Evolutionary conservation across 1,140 invertebrate species (phyloP).

Genomic region (Microplitis demolitor): DNA sequence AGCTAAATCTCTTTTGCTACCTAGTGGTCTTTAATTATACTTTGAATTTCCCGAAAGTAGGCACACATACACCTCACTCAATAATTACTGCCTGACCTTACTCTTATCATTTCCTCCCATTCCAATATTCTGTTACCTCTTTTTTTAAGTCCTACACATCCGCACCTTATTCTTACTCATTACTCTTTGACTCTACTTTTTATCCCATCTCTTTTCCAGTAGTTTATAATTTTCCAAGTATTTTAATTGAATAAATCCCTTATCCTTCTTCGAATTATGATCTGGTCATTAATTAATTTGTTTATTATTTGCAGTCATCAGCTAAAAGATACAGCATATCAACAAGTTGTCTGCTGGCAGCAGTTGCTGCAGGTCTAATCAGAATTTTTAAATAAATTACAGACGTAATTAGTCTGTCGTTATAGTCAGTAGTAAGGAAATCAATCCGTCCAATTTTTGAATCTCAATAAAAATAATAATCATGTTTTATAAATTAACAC

Average conservation of each 20-base stretch:
- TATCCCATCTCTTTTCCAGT: too few relatives aligned
- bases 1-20: too few relatives aligned
- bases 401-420: slow-evolving; percentile 6
- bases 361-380: slow-evolving; percentile 8
- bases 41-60: too few relatives aligned
- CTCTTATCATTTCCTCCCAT: too few relatives aligned
- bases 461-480: neutral
- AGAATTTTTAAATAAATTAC: slow-evolving; percentile 23
- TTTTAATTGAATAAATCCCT: neutral
- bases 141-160: too few relatives aligned
- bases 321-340: slow-evolving; percentile 20
- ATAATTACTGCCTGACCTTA: too few relatives aligned
- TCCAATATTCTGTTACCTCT: too few relatives aligned
- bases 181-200: too few relatives aligned
- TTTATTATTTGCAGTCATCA: slow-evolving; percentile 37
- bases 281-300: neutral
- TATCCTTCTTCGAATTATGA: neutral
- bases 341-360: neutral
- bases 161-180: too few relatives aligned
- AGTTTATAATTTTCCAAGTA: too few relatives aligned
- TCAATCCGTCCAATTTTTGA: neutral
- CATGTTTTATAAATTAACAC: neutral
- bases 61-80: too few relatives aligned
- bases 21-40: too few relatives aligned
- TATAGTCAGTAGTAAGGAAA: slow-evolving; percentile 9